Evolutionary conservation across 1,140 invertebrate species (phyloP), one percentile per base, ranked within the genome.

Genomic region (Drosophila carrolli): DNA sequence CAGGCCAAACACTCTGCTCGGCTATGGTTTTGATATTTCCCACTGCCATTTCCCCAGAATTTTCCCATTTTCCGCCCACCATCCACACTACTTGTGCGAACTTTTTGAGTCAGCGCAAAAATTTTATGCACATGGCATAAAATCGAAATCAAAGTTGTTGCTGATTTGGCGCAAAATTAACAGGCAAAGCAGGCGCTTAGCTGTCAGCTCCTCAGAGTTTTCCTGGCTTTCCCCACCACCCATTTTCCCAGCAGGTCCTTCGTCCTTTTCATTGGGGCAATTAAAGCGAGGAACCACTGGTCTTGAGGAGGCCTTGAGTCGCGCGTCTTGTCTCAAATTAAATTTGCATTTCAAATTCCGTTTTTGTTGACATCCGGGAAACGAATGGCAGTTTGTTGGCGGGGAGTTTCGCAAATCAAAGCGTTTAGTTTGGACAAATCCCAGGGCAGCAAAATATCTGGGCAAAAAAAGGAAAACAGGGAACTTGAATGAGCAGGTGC

Each of bases 311-410:
- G 8, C 38, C 47, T 37, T 16, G 47, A 38, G 40, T 54, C 59
- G 58, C 46, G 38, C 68, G 82, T 78, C 83, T 81, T 75, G 83
- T 77, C 84, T 80, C 76, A 89, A 88, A 88, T 89, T 88, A 89
- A 88, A 88, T 88, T 88, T 88, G 84, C 84, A 88, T 88, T 89
- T 89, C 84, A 88, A 88, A 88, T 88, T 88, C 68, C 71, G 50
- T 57, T 75, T 83, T 84, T 79, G 75, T 85, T 78, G 65, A 86
- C 78, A 74, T 44, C 70, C 55, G 47, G 56, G 23, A 40, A 27
- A 16, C 14, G 55, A 8, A 14, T 19, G 38, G n/a, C 16, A 40
- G 19, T 62, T 63, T 11, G 27, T 43, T 59, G 60, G 38, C 38
- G 29, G 23, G 29, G 55, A 35, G 40, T n/a, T 47, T 59, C 16